Percentiles rank a stretch among this genome's conserved stretches.
Evolutionary conservation across 2,797 vertebrate genomes (phyloP).

Genomic region (Sternarchorhynchus goeldii): DNA sequence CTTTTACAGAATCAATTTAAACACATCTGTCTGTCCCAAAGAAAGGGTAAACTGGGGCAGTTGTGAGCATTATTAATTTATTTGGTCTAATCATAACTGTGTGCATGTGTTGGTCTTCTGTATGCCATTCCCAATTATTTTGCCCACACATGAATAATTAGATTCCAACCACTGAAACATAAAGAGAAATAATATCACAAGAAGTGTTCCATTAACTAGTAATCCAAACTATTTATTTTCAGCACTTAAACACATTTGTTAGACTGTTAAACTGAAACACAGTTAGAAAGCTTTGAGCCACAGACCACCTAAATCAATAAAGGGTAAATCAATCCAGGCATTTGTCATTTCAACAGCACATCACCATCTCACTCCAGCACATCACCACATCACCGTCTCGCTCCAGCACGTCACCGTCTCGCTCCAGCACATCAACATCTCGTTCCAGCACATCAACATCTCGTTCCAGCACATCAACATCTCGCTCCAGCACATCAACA

Average conservation of each 20-base stretch:
- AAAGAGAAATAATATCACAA: background rate
- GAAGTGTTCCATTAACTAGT: conserved; percentile 43
- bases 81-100: too few relatives aligned
- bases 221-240: conserved; percentile 74
- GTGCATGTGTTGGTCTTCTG: background rate
- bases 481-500: conserved; percentile 54
- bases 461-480: conserved; percentile 62
- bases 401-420: conserved; percentile 46
- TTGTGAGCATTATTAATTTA: too few relatives aligned
- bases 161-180: background rate
- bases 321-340: conserved; percentile 57
- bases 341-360: conserved; percentile 65
- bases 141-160: conserved; percentile 20
- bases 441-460: conserved; percentile 61
- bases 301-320: conserved; percentile 58
- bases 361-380: conserved; percentile 58
- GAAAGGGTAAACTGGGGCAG: too few relatives aligned
- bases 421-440: conserved; percentile 61
- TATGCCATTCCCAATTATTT: background rate
- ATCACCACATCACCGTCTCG: conserved; percentile 49
- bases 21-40: too few relatives aligned
- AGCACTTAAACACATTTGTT: conserved; percentile 67
- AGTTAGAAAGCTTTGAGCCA: conserved; percentile 58
- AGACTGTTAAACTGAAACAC: conserved; percentile 54
- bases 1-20: too few relatives aligned